Base-by-base conservation (phyloP, 2,888 invertebrate species). In the Hydropsyche betteni region DNA sequence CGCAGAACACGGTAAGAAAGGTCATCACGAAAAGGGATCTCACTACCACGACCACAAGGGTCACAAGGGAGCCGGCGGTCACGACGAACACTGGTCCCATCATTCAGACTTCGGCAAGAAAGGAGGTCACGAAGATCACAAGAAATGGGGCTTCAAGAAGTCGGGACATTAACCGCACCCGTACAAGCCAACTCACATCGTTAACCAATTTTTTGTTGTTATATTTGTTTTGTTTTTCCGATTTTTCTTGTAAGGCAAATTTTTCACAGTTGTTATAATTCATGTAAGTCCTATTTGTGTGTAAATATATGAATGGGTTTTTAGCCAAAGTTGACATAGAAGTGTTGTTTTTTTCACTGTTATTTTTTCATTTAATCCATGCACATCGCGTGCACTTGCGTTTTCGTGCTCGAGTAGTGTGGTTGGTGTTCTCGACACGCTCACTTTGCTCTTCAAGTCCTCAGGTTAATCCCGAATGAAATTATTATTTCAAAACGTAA, bases 41-140 rank as follows among this genome's bases (percentile, higher is more conserved):
- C 93, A 94, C 82, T 91, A 93, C 82, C 90, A 93, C 81, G 92
- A 92, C 53, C 91, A 94, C 81, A 91, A 92, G 80, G 94, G 94
- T 0, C 94, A 94, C 84, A 93, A 94, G 84, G 90, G 91, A 78
- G 89, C 91, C 75, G 92, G 90, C 14, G 94, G 94, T 6, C 93
- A 94, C 81, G 91, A 93, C 77, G 90, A 91, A 78, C 93, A 94
- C 82, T 90, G 93, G 83, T 89, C 90, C 50, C 92, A 94, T 83
- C 91, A 92, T 79, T 89, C 91, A 81, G 90, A 92, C 80, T 90
- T 92, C 81, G 94, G 91, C 80, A 93, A 94, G 86, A 94, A 95
- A 83, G 94, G 93, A 10, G 93, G 92, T 64, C 91, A 93, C 81
- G 91, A 92, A 78, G 92, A 92, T 80, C 92, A 93, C 84, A 94